Base-by-base conservation (phyloP, 2,113 vertebrate genomes). In the Macrotis lagotis region DNA sequence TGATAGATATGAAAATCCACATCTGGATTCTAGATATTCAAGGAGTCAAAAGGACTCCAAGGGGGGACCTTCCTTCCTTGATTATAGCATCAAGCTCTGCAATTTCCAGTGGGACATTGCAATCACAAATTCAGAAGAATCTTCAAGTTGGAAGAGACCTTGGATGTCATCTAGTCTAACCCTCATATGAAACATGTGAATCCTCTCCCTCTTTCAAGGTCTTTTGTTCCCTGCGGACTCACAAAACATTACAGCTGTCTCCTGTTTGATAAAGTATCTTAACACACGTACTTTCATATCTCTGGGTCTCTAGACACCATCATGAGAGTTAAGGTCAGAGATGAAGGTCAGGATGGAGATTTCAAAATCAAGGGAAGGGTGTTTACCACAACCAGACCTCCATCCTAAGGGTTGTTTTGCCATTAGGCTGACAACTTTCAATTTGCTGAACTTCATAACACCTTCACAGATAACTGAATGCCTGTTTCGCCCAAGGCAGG, bases 401-500 rank as follows among this genome's bases (percentile, higher is more conserved):
- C 92, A 31, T 51, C 53, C 89, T 88, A 48, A 44, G 48, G 52
- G 89, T 91, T n/a, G 44, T 89, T 88, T 93, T 59, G 93, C 90
- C 19, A 1, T 59, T 55, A 47, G 52, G 28, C 59, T 89, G 74
- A 48, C 74, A 89, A 50, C 12, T 3, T 25, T 47, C 51, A 52
- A 25, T 31, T 92, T 53, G 49, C 25, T 93, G 37, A 92, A 83
- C 91, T 12, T 94, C 51, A 10, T 3, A 48, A 49, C 92, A 51
- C 25, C 5, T 91, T 92, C 88, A 49, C 48, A 89, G 10, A 52
- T 55, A 92, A 19, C 53, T 94, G 90, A n/a, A 55, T 93, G 47
- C 44, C 48, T n/a, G 0, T 89, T 97, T 95, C 96, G 48, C 16
- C 83, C 50, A 90, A 91, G 88, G 51, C 88, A 59, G 50, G 10